Evolutionary conservation across 92 coral and sea anemone species (phyloP).

Genomic region (Montipora capitata): DNA sequence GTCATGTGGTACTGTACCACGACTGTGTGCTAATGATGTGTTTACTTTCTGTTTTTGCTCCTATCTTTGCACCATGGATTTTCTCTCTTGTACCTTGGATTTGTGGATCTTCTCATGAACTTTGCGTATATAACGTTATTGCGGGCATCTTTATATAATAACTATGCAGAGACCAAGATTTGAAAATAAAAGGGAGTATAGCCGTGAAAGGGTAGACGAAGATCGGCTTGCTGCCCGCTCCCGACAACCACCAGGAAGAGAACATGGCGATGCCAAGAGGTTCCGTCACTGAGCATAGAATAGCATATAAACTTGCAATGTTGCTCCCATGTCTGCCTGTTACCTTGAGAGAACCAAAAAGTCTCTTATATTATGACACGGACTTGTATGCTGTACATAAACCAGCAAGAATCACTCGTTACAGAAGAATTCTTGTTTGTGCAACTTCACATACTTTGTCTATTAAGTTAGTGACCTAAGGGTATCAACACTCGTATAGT

Average conservation of each 20-base stretch:
- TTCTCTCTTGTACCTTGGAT: constrained; percentile 56
- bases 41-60: constrained; percentile 78
- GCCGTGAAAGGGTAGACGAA: constrained; percentile 94
- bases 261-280: constrained; percentile 88
- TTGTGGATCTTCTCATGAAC: constrained; percentile 71
- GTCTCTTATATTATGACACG: background rate
- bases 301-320: background rate
- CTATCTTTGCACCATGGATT: constrained; percentile 70
- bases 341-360: background rate
- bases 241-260: constrained; percentile 87
- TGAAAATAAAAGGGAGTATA: constrained; percentile 88
- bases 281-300: constrained; percentile 77
- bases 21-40: constrained; percentile 62
- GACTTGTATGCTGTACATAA: background rate
- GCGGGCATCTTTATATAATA: constrained; percentile 19
- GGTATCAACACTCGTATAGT: background rate
- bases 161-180: constrained; percentile 86
- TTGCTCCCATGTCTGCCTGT: background rate
- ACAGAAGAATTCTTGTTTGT: background rate
- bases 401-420: background rate
- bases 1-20: too few species aligned
- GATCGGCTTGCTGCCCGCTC: constrained; percentile 94
- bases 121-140: constrained; percentile 39
- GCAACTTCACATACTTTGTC: background rate
- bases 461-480: background rate